phyloP scores from a whole-genome alignment of 2,888 invertebrate species.

The Microplitis manilae region DNA sequence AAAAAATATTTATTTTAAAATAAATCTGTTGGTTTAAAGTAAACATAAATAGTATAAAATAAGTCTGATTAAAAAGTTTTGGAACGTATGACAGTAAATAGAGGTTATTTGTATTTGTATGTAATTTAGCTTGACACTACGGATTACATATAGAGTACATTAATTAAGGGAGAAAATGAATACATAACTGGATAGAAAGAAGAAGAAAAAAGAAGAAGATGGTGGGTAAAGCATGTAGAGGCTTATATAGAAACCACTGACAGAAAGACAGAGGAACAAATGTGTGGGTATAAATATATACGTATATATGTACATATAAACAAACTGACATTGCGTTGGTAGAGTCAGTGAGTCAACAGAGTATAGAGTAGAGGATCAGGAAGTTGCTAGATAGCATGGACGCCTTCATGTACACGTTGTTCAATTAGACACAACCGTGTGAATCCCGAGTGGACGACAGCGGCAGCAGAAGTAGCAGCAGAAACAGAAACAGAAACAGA shows the following conservation, averaged over 20 bases:
- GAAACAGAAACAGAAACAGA: too few relatives aligned
- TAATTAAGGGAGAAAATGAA: too few relatives aligned
- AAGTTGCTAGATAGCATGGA: constrained; percentile 14
- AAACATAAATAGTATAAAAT: too few relatives aligned
- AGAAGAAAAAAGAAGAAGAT: too few relatives aligned
- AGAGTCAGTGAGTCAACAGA: constrained; percentile 28
- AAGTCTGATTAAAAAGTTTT: constrained; percentile 10
- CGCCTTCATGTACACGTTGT: constrained; percentile 30
- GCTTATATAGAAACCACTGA: too few relatives aligned
- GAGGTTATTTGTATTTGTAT: too few relatives aligned
- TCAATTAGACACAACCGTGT: constrained; percentile 36
- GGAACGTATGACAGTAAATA: constrained; percentile 16
- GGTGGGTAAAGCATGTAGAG: too few relatives aligned
- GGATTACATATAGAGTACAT: too few relatives aligned
- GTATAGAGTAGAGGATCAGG: neutral
- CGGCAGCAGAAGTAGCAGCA: neutral
- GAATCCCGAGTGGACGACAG: constrained; percentile 30
- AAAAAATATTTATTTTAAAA: too few relatives aligned
- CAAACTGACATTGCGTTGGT: neutral
- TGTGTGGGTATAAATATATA: neutral
- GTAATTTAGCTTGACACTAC: too few relatives aligned
- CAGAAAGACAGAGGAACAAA: neutral
- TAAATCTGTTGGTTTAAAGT: too few relatives aligned
- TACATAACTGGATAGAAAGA: too few relatives aligned
- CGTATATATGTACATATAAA: neutral